These are phyloP conservation scores for Vireo griseus DNA, from an alignment of 2,797 vertebrate species.

Conservation along the genomic window DNA sequence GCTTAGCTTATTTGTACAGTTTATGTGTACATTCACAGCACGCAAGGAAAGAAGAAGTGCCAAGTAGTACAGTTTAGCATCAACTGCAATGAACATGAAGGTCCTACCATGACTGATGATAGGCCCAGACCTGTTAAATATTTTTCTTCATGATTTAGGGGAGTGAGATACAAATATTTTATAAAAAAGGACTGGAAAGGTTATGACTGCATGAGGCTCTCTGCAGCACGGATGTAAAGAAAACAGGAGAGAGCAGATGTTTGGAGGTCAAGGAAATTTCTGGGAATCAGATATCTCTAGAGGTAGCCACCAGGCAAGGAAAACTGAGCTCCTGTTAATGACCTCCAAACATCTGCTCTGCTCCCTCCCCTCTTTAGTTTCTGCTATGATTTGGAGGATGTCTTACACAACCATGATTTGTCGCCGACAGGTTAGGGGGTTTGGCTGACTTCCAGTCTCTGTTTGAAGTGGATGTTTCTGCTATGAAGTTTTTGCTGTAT, in stretches of 20 bases:
- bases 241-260: constrained; percentile 35
- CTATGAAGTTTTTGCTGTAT: constrained; percentile 1
- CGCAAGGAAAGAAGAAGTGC: neutral
- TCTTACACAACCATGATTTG: constrained; percentile 39
- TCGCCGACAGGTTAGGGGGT: constrained; percentile 14
- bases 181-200: neutral
- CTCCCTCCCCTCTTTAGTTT: constrained; percentile 33
- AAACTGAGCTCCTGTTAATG: constrained; percentile 64
- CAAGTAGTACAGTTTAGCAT: neutral
- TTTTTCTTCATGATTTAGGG: constrained; percentile 22
- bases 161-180: constrained; percentile 9
- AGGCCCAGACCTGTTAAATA: constrained; percentile 10
- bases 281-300: constrained; percentile 55
- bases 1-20: neutral
- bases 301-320: constrained; percentile 60
- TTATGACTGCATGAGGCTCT: constrained; percentile 18
- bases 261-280: constrained; percentile 55
- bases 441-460: constrained; percentile 51
- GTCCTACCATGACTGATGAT: neutral
- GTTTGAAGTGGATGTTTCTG: constrained; percentile 24
- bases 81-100: neutral
- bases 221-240: neutral
- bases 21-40: neutral
- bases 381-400: constrained; percentile 24
- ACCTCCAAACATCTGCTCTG: constrained; percentile 62